Evolutionary conservation across 2,888 invertebrate species (phyloP).

Genomic region (Hypselothyrea guttata): DNA sequence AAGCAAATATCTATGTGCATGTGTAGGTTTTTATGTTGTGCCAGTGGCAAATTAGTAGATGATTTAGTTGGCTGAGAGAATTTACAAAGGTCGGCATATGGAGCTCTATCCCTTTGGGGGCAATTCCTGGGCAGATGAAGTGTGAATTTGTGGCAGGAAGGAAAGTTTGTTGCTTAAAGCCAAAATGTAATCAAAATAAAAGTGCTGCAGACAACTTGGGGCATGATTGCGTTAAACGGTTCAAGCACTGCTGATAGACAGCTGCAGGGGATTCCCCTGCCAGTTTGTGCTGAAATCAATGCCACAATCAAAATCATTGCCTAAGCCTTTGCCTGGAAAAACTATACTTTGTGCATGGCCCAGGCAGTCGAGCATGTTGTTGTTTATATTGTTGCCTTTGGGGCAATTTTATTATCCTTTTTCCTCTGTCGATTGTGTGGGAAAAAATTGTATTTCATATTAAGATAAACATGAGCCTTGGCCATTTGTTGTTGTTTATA

Average conservation of each 20-base stretch:
- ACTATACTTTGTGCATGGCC: slow-evolving; percentile 53
- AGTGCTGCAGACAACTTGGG: slow-evolving; percentile 41
- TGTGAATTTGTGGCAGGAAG: slow-evolving; percentile 54
- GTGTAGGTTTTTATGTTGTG: neutral
- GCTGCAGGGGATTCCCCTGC: neutral
- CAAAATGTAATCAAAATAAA: slow-evolving; percentile 73
- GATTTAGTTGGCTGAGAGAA: slow-evolving; percentile 52
- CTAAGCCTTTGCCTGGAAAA: slow-evolving; percentile 60
- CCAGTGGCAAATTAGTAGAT: slow-evolving; percentile 60
- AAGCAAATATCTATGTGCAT: neutral
- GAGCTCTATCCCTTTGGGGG: slow-evolving; percentile 35
- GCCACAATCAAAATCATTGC: slow-evolving; percentile 69
- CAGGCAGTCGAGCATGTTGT: slow-evolving; percentile 56
- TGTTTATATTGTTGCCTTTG: slow-evolving; percentile 67
- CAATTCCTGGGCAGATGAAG: slow-evolving; percentile 49
- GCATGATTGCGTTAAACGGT: slow-evolving; percentile 69
- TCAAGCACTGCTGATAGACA: slow-evolving; percentile 30
- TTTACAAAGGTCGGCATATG: slow-evolving; percentile 32
- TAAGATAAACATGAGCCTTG: slow-evolving; percentile 72
- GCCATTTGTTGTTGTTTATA: slow-evolving; percentile 60
- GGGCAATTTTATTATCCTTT: slow-evolving; percentile 73
- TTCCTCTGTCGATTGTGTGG: slow-evolving; percentile 40
- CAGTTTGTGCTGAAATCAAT: slow-evolving; percentile 70
- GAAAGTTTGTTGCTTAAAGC: slow-evolving; percentile 48
- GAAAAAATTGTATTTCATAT: slow-evolving; percentile 48